Conservation (phyloP, 2,888 invertebrate species). For the Rotaria socialis region DNA sequence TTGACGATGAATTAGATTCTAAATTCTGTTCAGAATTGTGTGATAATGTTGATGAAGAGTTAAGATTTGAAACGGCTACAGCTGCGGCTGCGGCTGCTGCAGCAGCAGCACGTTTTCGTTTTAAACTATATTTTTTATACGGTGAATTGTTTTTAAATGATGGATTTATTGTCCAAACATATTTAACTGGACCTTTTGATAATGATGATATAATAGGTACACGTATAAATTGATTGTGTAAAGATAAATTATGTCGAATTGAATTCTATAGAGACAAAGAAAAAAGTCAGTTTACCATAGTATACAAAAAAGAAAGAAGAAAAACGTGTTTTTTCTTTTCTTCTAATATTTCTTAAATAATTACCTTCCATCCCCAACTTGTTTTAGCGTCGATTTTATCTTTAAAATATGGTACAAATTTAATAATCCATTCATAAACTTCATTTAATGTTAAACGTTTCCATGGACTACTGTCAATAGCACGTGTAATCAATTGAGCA, state of each 20-base stretch:
- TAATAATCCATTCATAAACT: constrained; percentile 99
- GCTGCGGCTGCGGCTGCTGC: constrained; percentile 16
- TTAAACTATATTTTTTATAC: constrained; percentile 33
- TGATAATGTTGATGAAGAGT: neutral
- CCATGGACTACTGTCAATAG: constrained; percentile 89
- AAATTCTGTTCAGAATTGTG: no score
- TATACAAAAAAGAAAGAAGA: no score
- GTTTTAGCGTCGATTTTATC: constrained; percentile 99
- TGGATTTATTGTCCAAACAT: constrained; percentile 37
- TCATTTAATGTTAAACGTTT: constrained; percentile 91
- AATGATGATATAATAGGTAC: constrained; percentile 50
- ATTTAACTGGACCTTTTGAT: constrained; percentile 36
- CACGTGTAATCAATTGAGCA: constrained; percentile 97
- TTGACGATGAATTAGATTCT: neutral
- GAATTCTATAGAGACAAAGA: constrained; percentile 61
- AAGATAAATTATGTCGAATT: constrained; percentile 64
- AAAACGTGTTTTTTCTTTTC: no score
- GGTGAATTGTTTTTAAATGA: constrained; percentile 38
- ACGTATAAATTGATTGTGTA: constrained; percentile 64
- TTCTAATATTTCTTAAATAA: constrained; percentile 53
- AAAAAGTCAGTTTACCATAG: neutral
- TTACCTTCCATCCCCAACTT: constrained; percentile 99
- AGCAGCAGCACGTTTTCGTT: constrained; percentile 13
- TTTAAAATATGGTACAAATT: constrained; percentile 97
- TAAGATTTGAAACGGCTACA: neutral